Conservation (phyloP, 2,888 invertebrate species). For the Amphipyra berbera region DNA sequence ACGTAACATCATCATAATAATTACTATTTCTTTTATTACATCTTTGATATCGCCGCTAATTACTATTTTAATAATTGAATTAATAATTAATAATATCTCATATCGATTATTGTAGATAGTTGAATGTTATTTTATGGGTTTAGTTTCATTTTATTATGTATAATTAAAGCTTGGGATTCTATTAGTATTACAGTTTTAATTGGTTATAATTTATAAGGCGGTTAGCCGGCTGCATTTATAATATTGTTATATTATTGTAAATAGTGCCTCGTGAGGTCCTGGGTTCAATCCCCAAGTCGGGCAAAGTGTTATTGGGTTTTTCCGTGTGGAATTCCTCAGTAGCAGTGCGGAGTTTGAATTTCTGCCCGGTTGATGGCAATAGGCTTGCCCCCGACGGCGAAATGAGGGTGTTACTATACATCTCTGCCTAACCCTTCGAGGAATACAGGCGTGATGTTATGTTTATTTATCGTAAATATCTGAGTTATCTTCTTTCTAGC, state of each 20-base stretch:
- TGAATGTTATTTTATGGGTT: constrained; percentile 63
- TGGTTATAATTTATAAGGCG: constrained; percentile 37
- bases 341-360: no score
- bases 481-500: no score
- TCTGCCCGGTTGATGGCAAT: no score
- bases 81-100: constrained; percentile 64
- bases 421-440: no score
- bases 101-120: constrained; percentile 60
- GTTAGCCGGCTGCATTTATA: constrained; percentile 27
- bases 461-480: no score
- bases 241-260: constrained; percentile 35
- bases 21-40: constrained; percentile 47
- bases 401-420: no score
- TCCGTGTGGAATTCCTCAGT: no score
- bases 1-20: constrained; percentile 30
- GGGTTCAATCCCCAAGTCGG: no score
- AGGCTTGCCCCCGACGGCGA: no score
- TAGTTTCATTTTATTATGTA: constrained; percentile 63
- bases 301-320: no score
- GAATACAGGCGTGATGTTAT: no score
- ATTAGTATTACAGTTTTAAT: constrained; percentile 69
- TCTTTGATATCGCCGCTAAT: constrained; percentile 64
- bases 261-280: no score
- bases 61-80: constrained; percentile 67
- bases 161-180: constrained; percentile 62